A percentile compares a stretch with the other conserved stretches of the same genome.
These are phyloP conservation scores for Caenorhabditis parvicauda DNA, from an alignment of 2,888 invertebrate species.

Conservation along the genomic window DNA sequence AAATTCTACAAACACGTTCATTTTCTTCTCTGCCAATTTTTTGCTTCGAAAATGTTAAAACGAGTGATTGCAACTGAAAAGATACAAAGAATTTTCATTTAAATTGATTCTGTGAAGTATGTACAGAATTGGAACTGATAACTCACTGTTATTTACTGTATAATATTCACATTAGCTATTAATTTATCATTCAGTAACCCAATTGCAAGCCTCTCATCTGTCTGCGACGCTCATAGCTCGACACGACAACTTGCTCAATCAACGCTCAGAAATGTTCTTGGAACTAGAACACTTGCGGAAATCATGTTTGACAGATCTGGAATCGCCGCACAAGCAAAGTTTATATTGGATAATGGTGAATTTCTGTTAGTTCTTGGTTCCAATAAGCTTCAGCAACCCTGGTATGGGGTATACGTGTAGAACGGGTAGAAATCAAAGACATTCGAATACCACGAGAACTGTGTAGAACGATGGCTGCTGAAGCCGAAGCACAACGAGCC, in stretches of 20 bases:
- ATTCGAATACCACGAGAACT: constrained; percentile 52
- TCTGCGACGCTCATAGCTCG: constrained; percentile 60
- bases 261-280: constrained; percentile 56
- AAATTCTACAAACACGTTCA: too few species aligned
- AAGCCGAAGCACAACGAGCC: constrained; percentile 54
- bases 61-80: too few species aligned
- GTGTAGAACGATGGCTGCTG: constrained; percentile 49
- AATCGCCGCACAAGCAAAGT: constrained; percentile 59
- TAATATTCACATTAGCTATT: neutral
- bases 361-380: neutral
- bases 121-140: too few species aligned
- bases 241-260: constrained; percentile 62
- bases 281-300: constrained; percentile 60
- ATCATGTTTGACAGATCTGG: constrained; percentile 62
- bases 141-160: too few species aligned
- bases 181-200: constrained; percentile 41
- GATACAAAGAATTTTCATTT: too few species aligned
- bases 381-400: constrained; percentile 31
- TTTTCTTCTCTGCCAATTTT: too few species aligned
- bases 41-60: too few species aligned
- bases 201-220: constrained; percentile 52
- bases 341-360: constrained; percentile 57
- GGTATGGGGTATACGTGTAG: constrained; percentile 56
- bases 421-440: constrained; percentile 58
- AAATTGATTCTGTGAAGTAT: too few species aligned